Conservation (phyloP, 2,888 invertebrate species). For the Euzophera pinguis region DNA sequence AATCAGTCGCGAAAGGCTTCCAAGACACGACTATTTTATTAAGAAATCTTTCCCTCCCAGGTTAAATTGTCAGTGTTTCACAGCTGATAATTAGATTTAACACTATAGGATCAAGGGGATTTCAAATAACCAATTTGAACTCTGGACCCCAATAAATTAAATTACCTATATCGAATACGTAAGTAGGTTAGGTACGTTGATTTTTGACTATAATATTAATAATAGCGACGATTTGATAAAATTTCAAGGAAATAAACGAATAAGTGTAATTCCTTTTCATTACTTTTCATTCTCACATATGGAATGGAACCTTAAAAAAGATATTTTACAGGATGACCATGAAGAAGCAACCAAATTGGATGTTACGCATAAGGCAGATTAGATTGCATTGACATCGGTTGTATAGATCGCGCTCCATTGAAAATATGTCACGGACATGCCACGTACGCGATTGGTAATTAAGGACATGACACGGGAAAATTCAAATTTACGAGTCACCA, state of each 20-base stretch:
- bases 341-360: constrained; percentile 7
- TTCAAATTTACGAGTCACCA: constrained; percentile 44
- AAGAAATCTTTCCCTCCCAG: constrained; percentile 32
- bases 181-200: too few relatives aligned
- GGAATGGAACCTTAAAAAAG: background rate
- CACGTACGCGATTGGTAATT: constrained; percentile 46
- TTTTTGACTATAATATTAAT: too few relatives aligned
- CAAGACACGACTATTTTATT: constrained; percentile 46
- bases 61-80: constrained; percentile 36
- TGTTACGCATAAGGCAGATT: background rate
- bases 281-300: too few relatives aligned
- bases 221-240: too few relatives aligned
- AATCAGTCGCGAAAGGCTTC: constrained; percentile 56
- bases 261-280: too few relatives aligned
- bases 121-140: background rate
- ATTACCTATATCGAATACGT: too few relatives aligned
- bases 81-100: constrained; percentile 23
- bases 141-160: background rate
- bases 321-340: constrained; percentile 4
- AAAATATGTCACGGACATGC: constrained; percentile 24
- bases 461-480: constrained; percentile 49
- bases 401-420: constrained; percentile 24
- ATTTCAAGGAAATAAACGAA: too few relatives aligned
- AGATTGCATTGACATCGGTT: constrained; percentile 9
- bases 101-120: constrained; percentile 3